These are phyloP conservation scores for Automeris io DNA, from an alignment of 2,888 invertebrate genomes.

Conservation along the genomic window DNA sequence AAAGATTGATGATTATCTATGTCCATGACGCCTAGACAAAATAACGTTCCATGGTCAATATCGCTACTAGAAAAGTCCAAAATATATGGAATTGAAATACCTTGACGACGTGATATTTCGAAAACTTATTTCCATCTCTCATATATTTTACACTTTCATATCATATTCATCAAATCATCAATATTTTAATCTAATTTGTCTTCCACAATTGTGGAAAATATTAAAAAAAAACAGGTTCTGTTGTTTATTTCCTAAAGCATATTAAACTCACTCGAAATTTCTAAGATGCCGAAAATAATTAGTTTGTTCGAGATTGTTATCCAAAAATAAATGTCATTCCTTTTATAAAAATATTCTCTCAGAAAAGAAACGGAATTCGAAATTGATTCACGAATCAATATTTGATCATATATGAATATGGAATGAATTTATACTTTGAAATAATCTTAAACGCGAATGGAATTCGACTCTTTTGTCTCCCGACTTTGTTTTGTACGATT, in stretches of 20 bases:
- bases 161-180: too few species aligned
- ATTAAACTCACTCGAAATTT: neutral
- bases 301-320: constrained; percentile 11
- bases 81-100: too few species aligned
- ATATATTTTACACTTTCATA: too few species aligned
- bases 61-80: too few species aligned
- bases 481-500: constrained; percentile 33
- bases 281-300: constrained; percentile 11
- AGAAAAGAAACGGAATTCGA: neutral
- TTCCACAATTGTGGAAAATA: too few species aligned
- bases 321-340: constrained; percentile 3
- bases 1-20: too few species aligned
- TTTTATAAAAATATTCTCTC: neutral
- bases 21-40: too few species aligned
- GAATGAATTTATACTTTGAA: constrained; percentile 29
- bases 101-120: too few species aligned
- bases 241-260: neutral
- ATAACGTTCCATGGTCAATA: too few species aligned
- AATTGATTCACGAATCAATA: constrained; percentile 9
- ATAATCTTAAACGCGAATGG: constrained; percentile 29
- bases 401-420: constrained; percentile 30
- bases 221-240: too few species aligned
- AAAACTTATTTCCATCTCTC: too few species aligned
- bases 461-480: constrained; percentile 33
- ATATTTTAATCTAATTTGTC: too few species aligned